Evolutionary conservation across 2,888 invertebrate species (phyloP).

Genomic region (Brenthis hecate): DNA sequence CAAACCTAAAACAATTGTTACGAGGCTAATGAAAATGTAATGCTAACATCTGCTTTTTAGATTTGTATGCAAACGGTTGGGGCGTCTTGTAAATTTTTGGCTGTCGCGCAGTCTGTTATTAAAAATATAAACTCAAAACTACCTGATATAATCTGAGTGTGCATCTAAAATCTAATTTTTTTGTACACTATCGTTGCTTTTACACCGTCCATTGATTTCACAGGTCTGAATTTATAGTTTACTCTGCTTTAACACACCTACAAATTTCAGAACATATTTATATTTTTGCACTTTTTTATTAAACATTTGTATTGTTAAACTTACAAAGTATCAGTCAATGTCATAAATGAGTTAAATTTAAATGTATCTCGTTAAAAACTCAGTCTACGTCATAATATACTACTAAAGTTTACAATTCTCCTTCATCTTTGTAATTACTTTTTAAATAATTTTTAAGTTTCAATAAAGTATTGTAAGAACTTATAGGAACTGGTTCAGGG

Average conservation of each 20-base stretch:
- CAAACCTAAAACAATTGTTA: too few species aligned
- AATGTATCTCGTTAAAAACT: too few species aligned
- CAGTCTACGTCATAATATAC: too few species aligned
- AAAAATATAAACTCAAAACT: too few species aligned
- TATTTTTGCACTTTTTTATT: too few species aligned
- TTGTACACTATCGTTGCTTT: not conserved
- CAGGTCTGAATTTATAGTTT: not conserved
- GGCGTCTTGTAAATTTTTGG: not conserved
- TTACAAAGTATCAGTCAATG: too few species aligned
- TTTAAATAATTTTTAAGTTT: not conserved
- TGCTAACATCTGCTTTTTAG: constrained; percentile 4
- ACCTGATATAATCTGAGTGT: too few species aligned
- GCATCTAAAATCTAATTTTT: not conserved
- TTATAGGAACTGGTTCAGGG: constrained; percentile 67
- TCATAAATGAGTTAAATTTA: too few species aligned
- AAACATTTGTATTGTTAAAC: too few species aligned
- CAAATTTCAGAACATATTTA: not conserved
- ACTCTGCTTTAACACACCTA: not conserved
- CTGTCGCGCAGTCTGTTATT: too few species aligned
- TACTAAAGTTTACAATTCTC: too few species aligned
- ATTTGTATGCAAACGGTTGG: not conserved
- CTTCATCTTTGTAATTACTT: not conserved
- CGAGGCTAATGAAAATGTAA: not conserved
- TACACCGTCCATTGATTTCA: constrained; percentile 1
- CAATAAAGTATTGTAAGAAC: constrained; percentile 46